These are phyloP conservation scores for Andrena hattorfiana DNA, from an alignment of 2,888 invertebrate genomes.

Conservation along the genomic window DNA sequence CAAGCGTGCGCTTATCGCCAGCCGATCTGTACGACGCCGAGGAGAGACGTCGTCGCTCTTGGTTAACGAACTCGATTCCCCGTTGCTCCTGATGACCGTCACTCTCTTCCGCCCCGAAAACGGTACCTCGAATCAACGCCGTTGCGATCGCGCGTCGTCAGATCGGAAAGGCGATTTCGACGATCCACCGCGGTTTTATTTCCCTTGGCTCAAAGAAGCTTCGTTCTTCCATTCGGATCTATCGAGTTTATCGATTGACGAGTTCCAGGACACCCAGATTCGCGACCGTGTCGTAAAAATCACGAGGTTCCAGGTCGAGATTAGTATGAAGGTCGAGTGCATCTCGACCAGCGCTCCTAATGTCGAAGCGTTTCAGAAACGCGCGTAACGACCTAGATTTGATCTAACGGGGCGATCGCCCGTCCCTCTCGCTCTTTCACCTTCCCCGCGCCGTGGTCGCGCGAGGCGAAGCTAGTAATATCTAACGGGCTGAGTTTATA, in stretches of 20 bases:
- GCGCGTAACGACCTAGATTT: conserved; percentile 73
- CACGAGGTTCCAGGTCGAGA: conserved; percentile 49
- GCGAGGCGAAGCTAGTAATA: conserved; percentile 55
- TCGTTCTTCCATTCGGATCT: too few species aligned
- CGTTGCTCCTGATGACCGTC: conserved; percentile 45
- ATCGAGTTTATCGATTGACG: neutral
- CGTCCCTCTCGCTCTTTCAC: conserved; percentile 51
- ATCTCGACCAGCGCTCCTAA: conserved; percentile 51
- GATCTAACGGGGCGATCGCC: conserved; percentile 73
- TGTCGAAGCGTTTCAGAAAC: conserved; percentile 64
- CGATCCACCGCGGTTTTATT: neutral
- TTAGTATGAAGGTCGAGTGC: conserved; percentile 63
- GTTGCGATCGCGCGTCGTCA: conserved; percentile 43
- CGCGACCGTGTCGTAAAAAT: conserved; percentile 11
- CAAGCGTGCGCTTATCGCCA: conserved; percentile 69
- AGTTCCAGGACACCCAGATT: conserved; percentile 11
- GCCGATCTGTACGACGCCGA: conserved; percentile 74
- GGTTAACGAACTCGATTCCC: conserved; percentile 75
- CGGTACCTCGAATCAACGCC: conserved; percentile 36
- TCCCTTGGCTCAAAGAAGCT: too few species aligned
- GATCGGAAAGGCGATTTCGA: neutral
- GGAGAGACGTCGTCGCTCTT: conserved; percentile 66
- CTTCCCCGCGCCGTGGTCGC: conserved; percentile 19
- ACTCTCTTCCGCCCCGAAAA: conserved; percentile 27
- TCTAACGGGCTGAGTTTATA: conserved; percentile 71